phyloP scores from a whole-genome alignment of 2,113 vertebrate genomes.

The Chamaea fasciata region DNA sequence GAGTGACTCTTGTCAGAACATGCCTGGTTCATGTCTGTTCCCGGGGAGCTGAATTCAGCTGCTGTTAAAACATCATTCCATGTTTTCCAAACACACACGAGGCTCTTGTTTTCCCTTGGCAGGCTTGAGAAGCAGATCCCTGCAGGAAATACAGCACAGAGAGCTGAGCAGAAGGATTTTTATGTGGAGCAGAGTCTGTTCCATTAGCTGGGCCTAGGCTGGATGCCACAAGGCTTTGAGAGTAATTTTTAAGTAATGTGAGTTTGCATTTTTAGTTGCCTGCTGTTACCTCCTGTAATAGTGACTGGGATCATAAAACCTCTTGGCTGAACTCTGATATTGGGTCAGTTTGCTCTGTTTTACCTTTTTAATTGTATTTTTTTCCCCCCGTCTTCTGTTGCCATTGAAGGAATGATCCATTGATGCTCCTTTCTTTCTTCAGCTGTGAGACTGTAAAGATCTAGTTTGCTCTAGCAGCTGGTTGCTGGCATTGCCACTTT shows the following conservation, averaged over 20 bases:
- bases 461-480: neutral
- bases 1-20: neutral
- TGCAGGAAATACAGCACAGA: neutral
- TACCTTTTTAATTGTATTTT: neutral
- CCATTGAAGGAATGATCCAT: fast-evolving
- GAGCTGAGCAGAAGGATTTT: neutral
- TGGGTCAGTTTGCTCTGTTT: neutral
- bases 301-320: neutral
- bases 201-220: neutral
- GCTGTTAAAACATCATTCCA: neutral
- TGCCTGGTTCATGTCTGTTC: neutral
- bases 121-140: neutral
- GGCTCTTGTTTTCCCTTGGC: neutral
- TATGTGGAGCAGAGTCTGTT: neutral
- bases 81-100: neutral
- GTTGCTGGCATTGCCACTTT: neutral
- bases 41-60: neutral
- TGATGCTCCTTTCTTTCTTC: neutral
- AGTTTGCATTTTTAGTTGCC: neutral
- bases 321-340: neutral
- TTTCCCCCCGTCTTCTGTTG: neutral
- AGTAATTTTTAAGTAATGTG: neutral
- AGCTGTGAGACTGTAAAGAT: neutral
- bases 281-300: neutral
- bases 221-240: neutral